Conservation (phyloP, 2,797 vertebrate species). For the Chelon labrosus region DNA sequence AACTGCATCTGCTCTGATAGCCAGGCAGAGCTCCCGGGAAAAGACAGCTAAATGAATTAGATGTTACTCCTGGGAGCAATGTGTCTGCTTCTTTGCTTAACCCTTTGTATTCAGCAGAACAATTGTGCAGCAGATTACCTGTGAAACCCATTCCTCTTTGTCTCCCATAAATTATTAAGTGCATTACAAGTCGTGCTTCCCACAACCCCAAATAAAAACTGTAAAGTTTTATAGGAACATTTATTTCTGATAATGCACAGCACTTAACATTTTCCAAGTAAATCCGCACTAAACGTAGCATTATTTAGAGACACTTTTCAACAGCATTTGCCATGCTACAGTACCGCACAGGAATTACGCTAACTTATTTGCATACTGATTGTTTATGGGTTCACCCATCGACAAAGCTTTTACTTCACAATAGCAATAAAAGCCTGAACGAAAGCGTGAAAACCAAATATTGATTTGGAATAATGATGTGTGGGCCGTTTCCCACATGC, state of each 20-base stretch:
- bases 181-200: slow-evolving; percentile 5
- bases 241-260: slow-evolving; percentile 3
- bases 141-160: slow-evolving; percentile 15
- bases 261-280: not conserved
- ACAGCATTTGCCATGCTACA: not conserved
- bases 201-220: slow-evolving; percentile 6
- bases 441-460: slow-evolving; percentile 2
- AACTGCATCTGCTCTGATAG: slow-evolving; percentile 42
- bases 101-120: slow-evolving; percentile 24
- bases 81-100: slow-evolving; percentile 36
- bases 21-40: slow-evolving; percentile 20
- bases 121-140: slow-evolving; percentile 20
- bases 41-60: slow-evolving; percentile 46
- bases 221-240: not conserved
- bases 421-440: slow-evolving; percentile 17
- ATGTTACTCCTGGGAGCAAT: slow-evolving; percentile 31
- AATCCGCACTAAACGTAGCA: not conserved
- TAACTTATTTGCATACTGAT: slow-evolving; percentile 9
- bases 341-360: slow-evolving; percentile 5
- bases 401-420: slow-evolving; percentile 1
- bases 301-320: not conserved
- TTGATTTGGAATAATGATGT: not conserved
- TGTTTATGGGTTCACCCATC: not conserved
- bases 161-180: slow-evolving; percentile 1
- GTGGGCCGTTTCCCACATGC: slow-evolving; percentile 6